Evolutionary conservation across 2,113 vertebrate species (phyloP).

Genomic region (Xiphophorus couchianus): DNA sequence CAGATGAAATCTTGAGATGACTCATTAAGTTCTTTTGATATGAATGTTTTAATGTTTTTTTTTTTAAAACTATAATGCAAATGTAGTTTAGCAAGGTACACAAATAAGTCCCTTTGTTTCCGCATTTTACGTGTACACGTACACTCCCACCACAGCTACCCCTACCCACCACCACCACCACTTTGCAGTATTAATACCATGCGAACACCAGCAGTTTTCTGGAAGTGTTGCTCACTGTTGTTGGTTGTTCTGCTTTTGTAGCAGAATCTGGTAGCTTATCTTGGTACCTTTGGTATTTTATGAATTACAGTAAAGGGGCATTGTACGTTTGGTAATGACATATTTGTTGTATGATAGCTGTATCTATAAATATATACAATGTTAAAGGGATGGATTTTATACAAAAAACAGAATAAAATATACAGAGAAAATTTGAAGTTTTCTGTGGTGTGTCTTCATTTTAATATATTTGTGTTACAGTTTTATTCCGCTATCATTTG

Average conservation of each 20-base stretch:
- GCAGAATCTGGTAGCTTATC: constrained; percentile 71
- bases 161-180: constrained; percentile 1
- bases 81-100: constrained; percentile 81
- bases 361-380: constrained; percentile 80
- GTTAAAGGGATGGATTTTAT: constrained; percentile 77
- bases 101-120: constrained; percentile 65
- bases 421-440: constrained; percentile 52
- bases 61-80: constrained; percentile 67
- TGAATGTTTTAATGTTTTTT: constrained; percentile 72
- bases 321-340: constrained; percentile 78
- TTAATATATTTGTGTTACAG: background rate
- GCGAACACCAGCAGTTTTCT: constrained; percentile 74
- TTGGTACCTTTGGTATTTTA: constrained; percentile 82
- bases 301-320: constrained; percentile 74
- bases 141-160: constrained; percentile 10
- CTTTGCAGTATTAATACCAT: constrained; percentile 67
- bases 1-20: constrained; percentile 55
- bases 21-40: constrained; percentile 69
- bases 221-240: constrained; percentile 65
- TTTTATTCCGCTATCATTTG: background rate
- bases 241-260: constrained; percentile 69
- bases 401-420: constrained; percentile 76
- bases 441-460: constrained; percentile 4
- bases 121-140: constrained; percentile 27
- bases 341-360: constrained; percentile 80